Conservation (phyloP, 2,113 vertebrate species). For the Notarius lentiginosus region DNA sequence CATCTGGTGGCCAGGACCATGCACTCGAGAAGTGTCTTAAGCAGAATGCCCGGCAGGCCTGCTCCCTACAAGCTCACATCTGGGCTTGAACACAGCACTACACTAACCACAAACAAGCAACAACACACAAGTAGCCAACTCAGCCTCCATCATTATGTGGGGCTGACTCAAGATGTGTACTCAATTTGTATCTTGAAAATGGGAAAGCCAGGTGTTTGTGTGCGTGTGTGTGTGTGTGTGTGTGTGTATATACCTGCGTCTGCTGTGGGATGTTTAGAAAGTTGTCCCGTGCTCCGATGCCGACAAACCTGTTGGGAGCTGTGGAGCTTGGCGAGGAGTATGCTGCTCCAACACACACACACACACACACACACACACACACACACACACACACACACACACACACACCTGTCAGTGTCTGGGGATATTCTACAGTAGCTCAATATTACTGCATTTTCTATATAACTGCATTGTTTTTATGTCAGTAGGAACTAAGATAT, state of each 20-base stretch:
- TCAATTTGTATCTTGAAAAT: background rate
- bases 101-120: slow-evolving; percentile 25
- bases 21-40: slow-evolving; percentile 14
- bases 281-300: slow-evolving; percentile 99
- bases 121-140: slow-evolving; percentile 26
- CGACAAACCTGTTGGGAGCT: slow-evolving; percentile 98
- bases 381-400: slow-evolving; percentile 59
- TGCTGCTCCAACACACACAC: slow-evolving; percentile 80
- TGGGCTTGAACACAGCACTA: slow-evolving; percentile 17
- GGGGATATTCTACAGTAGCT: background rate
- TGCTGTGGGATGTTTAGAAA: slow-evolving; percentile 96
- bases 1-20: slow-evolving; percentile 18
- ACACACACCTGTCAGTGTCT: slow-evolving; percentile 31
- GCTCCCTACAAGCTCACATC: slow-evolving; percentile 22
- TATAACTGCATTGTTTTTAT: background rate
- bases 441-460: background rate
- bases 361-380: slow-evolving; percentile 73
- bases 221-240: background rate
- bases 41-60: background rate
- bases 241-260: slow-evolving; percentile 68
- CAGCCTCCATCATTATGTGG: slow-evolving; percentile 5
- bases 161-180: background rate
- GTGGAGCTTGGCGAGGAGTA: slow-evolving; percentile 92
- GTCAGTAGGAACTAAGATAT: background rate
- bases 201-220: background rate